A percentile compares a stretch with the other conserved stretches of the same genome.
phyloP scores from a whole-genome alignment of 2,797 vertebrate genomes.

The Calcarius lapponicus region DNA sequence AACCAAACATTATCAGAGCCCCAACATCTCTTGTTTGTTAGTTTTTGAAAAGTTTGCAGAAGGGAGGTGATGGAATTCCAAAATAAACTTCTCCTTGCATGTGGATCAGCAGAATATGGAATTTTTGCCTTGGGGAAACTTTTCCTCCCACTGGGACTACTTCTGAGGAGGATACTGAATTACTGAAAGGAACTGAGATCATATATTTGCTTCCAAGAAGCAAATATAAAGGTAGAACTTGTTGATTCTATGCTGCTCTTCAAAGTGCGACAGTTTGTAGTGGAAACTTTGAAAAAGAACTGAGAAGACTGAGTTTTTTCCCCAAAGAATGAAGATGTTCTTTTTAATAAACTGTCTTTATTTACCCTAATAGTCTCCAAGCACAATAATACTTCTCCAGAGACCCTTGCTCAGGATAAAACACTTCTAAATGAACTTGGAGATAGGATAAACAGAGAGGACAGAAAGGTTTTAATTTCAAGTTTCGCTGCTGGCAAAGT shows the following conservation, averaged over 20 bases:
- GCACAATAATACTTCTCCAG: background rate
- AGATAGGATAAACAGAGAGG: background rate
- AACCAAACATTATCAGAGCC: constrained; percentile 1
- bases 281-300: constrained; percentile 65
- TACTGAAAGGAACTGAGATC: background rate
- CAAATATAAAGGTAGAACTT: constrained; percentile 17
- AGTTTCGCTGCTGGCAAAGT: background rate
- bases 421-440: background rate
- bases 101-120: constrained; percentile 67
- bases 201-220: background rate
- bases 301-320: constrained; percentile 36
- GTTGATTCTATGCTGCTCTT: constrained; percentile 38
- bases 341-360: background rate
- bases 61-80: constrained; percentile 48
- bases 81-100: background rate
- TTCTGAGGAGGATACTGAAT: background rate
- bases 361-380: background rate
- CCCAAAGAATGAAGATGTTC: background rate
- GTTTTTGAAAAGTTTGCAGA: constrained; percentile 70
- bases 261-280: background rate
- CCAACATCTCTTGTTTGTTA: constrained; percentile 65
- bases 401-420: background rate
- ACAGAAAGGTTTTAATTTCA: background rate
- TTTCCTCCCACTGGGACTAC: background rate
- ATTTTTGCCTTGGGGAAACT: constrained; percentile 63